Evolutionary conservation across 2,888 invertebrate genomes (phyloP), one percentile per base, ranked within the genome.

Genomic region (Megamerina dolium): DNA sequence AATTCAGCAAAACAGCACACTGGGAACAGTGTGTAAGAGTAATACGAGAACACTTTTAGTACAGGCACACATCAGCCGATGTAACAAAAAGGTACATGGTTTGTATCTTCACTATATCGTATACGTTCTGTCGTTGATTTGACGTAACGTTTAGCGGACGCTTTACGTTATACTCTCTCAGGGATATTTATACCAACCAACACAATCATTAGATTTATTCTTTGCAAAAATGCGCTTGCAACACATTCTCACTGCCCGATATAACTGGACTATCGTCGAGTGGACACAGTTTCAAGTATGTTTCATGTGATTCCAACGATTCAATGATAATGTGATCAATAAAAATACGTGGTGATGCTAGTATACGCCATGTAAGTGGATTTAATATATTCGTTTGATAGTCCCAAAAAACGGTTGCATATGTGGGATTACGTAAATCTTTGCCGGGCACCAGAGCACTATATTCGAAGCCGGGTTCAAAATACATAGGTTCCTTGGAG

Each of bases 301-400:
- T 53, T n/a, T 63, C 57, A 9, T 78, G 75, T 41, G 78, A 78
- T 68, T 88, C 88, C 56, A 89, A 73, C 10, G 82, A 82, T 33
- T 86, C 83, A 27, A 90, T 73, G 35, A 78, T 77, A 30, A 90
- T 70, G 49, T 81, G 80, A 44, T 83, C 82, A 36, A 90, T 72
- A 62, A 82, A 85, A 41, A 88, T 81, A 50, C 81, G 79, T 0
- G 90, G 85, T 5, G 81, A 80, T 43, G 82, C 77, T 8, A 88
- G 69, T 27, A 88, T 69, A 44, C 90, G 75, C 89, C 90, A 90
- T 0, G 89, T 88, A 51, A 89, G 77, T 0, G 89, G 87, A 69
- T 89, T 90, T 55, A 88, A 78, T 17, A 86, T 67, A 49, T 82
- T 87, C 3, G 83, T 83, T 57, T 83, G 81, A 57, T 86, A 88